These are phyloP conservation scores for Scaptomyza cyrtandrae DNA, from an alignment of 2,888 invertebrate genomes.

Conservation along the genomic window DNA sequence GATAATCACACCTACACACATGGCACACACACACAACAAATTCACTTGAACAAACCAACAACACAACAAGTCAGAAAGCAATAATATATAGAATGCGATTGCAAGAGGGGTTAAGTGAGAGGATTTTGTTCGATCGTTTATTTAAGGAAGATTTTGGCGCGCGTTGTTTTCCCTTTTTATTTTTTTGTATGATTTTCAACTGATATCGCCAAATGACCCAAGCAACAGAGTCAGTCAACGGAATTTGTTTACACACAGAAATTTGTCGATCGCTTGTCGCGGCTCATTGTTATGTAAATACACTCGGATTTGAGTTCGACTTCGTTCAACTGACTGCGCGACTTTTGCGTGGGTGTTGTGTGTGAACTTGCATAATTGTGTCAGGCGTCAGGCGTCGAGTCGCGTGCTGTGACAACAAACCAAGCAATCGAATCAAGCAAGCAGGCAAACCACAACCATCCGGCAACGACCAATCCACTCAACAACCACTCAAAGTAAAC, in stretches of 20 bases:
- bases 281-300: slow-evolving; percentile 62
- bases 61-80: slow-evolving; percentile 37
- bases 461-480: slow-evolving; percentile 14
- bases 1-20: slow-evolving; percentile 62
- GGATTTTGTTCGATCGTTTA: slow-evolving; percentile 29
- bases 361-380: slow-evolving; percentile 77
- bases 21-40: slow-evolving; percentile 43
- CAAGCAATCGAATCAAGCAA: slow-evolving; percentile 2
- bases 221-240: slow-evolving; percentile 27
- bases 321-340: slow-evolving; percentile 37
- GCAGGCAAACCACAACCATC: neutral
- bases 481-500: slow-evolving; percentile 54
- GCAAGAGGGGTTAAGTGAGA: slow-evolving; percentile 4
- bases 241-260: slow-evolving; percentile 58
- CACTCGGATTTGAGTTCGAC: neutral
- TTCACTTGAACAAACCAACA: slow-evolving; percentile 72
- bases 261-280: slow-evolving; percentile 38
- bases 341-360: slow-evolving; percentile 71
- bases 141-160: slow-evolving; percentile 75
- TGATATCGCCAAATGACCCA: slow-evolving; percentile 58
- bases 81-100: slow-evolving; percentile 7
- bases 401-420: slow-evolving; percentile 62
- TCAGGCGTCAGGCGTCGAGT: slow-evolving; percentile 41
- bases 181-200: slow-evolving; percentile 39
- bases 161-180: slow-evolving; percentile 24